Evolutionary conservation across 2,113 vertebrate species (phyloP), one percentile per base, ranked within the genome.

Genomic region (Mesocricetus auratus): DNA sequence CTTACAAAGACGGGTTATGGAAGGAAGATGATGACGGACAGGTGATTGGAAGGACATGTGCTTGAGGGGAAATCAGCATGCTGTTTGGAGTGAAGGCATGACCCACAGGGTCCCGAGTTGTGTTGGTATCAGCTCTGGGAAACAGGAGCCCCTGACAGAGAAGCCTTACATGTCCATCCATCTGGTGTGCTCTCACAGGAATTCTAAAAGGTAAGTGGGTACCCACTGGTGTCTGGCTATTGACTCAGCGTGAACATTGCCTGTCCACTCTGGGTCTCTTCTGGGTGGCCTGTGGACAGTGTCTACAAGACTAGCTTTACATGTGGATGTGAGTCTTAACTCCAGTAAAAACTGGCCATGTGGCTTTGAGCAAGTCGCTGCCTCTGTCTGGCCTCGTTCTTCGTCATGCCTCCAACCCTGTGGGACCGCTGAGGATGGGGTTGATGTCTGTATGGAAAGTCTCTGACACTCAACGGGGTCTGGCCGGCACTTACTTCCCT

Each of bases 361-460:
- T 22, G 53, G 53, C 45, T 83, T 45, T 7, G 75, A 45, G 10
- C 0, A 29, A 6, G 42, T 56, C 3, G 7, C 8, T 16, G 17
- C 45, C 29, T 26, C 31, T 71, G 71, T 93, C 75, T 69, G 86
- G 60, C n/a, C 42, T 39, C 33, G 2, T 36, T 33, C 7, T 24
- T 42, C 71, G 1, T 9, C 50, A 6, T 26, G 4, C 12, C 5
- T n/a, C 16, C 56, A 24, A 24, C 15, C 60, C 7, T 7, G 36
- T 4, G 77, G 22, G 22, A 7, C 29, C 0, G 9, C n/a, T 36
- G n/a, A 66, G 39, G 39, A 42, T 16, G 42, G 12, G 36, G 50
- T 1, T 17, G 53, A 4, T 19, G 3, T 15, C 0, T 7, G 13
- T 5, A 1, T 26, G 45, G 71, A 21, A 56, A 26, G 33, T 3